phyloP scores from a whole-genome alignment of 2,797 vertebrate species.

The Enteromius trimaculatus region DNA sequence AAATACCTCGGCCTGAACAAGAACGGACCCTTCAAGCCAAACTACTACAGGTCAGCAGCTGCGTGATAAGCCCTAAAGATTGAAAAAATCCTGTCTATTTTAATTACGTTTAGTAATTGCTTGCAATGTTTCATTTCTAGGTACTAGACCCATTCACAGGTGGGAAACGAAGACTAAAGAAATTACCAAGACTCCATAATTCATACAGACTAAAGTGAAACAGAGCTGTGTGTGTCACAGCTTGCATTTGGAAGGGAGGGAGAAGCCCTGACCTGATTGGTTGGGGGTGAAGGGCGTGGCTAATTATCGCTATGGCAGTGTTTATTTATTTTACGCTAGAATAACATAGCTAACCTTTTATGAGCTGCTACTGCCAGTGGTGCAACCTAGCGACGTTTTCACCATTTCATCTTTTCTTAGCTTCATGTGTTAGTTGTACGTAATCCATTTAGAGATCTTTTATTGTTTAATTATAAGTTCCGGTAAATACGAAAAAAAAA shows the following conservation, averaged over 20 bases:
- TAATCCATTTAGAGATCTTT: constrained; percentile 66
- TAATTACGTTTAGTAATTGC: neutral
- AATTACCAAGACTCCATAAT: constrained; percentile 67
- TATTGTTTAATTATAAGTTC: constrained; percentile 64
- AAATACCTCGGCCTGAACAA: constrained; percentile 98
- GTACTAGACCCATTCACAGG: constrained; percentile 83
- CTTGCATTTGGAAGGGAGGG: constrained; percentile 68
- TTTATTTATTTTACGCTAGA: constrained; percentile 92
- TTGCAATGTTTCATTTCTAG: constrained; percentile 69
- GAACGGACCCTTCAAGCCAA: constrained; percentile 98
- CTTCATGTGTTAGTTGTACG: constrained; percentile 66
- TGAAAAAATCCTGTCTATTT: neutral
- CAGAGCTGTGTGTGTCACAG: constrained; percentile 68
- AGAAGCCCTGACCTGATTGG: constrained; percentile 70
- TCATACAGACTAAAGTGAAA: constrained; percentile 70
- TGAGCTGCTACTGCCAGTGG: constrained; percentile 73
- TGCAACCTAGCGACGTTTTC: constrained; percentile 59
- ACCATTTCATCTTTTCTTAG: constrained; percentile 58
- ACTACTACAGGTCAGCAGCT: constrained; percentile 90
- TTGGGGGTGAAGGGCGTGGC: constrained; percentile 70
- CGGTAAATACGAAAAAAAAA: neutral
- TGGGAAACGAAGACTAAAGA: constrained; percentile 60
- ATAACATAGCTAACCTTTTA: constrained; percentile 76
- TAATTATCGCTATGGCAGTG: constrained; percentile 79
- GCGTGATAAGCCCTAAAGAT: neutral